Base-by-base conservation (phyloP, 2,888 invertebrate genomes). In the Pheosia gnoma region DNA sequence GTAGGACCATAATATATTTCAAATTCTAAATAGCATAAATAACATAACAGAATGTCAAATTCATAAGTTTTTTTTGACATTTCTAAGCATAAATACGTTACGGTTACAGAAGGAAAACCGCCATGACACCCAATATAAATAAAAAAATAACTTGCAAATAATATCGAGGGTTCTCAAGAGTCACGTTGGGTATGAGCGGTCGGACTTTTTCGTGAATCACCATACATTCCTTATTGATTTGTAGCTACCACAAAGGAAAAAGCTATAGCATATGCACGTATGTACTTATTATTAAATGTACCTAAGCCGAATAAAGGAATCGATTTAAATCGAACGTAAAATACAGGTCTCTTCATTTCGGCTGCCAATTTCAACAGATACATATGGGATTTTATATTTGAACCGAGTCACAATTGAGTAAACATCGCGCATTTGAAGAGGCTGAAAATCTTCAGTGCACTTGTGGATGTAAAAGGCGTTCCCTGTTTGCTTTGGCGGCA, bases 391-490 rank as follows among this genome's bases (percentile, higher is more conserved):
- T 69, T 63, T 63, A 39, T 41, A 13, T 39, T 56, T 8, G 3
- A 56, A 10, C 56, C 41, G 13, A 41, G 59, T 71, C 67, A 71
- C 71, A 72, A 72, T 71, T 68, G 68, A 72, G 74, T 74, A 66
- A 67, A 75, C 64, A 66, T 66, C 25, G 47, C 63, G 2, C 75
- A 75, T 78, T 77, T 77, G 75, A 74, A 79, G 77, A 81, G 78
- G 78, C 75, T 79, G 78, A 79, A 80, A 82, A 74, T 75, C 80
- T 83, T 81, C 80, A 78, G 77, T 67, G 69, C 71, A 79, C 71
- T 76, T 75, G 67, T 78, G 72, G 80, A 83, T 81, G 82, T 82
- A 83, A 83, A 83, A 83, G 80, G 84, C 85, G 84, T 84, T 82
- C 81, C 79, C 79, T 75, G 80, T 85, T 85, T 84, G 79, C 82